Conservation (phyloP, 1,140 invertebrate species). For the Pseudomyrmex sp. region DNA sequence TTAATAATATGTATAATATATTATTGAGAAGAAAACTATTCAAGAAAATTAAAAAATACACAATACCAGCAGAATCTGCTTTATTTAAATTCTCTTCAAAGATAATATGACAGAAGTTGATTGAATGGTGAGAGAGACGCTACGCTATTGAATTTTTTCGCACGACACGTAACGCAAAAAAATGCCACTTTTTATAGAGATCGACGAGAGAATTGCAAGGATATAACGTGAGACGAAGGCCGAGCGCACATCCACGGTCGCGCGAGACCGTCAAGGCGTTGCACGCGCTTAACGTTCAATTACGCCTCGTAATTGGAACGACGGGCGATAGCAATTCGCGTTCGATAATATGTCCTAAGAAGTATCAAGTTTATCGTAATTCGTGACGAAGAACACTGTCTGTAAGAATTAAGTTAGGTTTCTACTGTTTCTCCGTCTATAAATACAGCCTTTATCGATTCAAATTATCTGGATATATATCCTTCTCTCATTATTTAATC, state of each 20-base stretch:
- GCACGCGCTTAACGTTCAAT: constrained; percentile 42
- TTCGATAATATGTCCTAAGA: constrained; percentile 1
- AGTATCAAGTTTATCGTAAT: constrained; percentile 1
- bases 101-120: background rate
- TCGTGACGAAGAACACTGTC: background rate
- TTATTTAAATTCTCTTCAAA: no score
- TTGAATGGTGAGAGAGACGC: background rate
- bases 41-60: no score
- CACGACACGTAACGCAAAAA: background rate
- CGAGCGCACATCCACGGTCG: constrained; percentile 27
- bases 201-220: constrained; percentile 24
- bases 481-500: background rate
- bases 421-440: background rate
- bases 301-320: constrained; percentile 47
- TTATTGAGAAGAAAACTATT: no score
- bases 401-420: background rate
- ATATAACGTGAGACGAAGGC: constrained; percentile 34
- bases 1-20: no score
- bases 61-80: no score
- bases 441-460: no score
- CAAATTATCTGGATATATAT: no score
- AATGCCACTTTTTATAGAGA: constrained; percentile 7
- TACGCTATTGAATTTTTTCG: background rate
- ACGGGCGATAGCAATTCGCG: background rate
- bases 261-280: constrained; percentile 47